Evolutionary conservation across 2,888 invertebrate species (phyloP), one percentile per base, ranked within the genome.

Genomic region (Calephelis perditalis): DNA sequence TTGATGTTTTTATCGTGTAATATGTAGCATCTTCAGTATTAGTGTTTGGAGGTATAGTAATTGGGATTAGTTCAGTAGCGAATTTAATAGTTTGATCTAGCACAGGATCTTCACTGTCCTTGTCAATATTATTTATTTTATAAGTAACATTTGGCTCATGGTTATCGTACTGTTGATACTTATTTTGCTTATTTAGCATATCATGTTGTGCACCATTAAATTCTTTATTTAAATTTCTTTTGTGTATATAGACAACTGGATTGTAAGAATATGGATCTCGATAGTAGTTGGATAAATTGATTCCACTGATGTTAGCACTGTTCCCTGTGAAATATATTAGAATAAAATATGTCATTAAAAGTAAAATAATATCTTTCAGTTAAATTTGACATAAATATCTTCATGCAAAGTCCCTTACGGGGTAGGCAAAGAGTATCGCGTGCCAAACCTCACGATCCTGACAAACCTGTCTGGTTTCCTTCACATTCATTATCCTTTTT

Each of bases 241-340:
- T 88, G 62, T 89, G 89, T 36, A 84, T 72, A 62, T 78, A 89
- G 47, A 82, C 75, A 40, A 83, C 74, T 2, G 85, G 82, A 67
- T 86, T 85, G 58, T 69, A 76, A 43, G 80, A 80, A 35, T 75
- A 75, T 65, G 60, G 65, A 40, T 69, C 69, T 9, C 65, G 43
- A 5, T 64, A 57, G 60, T 69, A 69, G 45, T 68, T 65, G 11
- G 66, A 65, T 54, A 68, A 59, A 54, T 65, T 60, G 63, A 67
- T 65, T 63, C 65, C 67, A 12, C 12, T 7, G 7, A 61, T 54
- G 12, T 2, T 15, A 57, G 59, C 11, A 43, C 60, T 15, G 4
- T 56, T 40, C 8, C 63, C 46, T 65, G 59, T 52, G 8, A 62
- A 62, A 46, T 15, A 47, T n/a, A 47, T 47, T 47, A 4, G 26